These are phyloP conservation scores for Lutraria lutraria DNA, from an alignment of 2,888 invertebrate species.

Conservation along the genomic window DNA sequence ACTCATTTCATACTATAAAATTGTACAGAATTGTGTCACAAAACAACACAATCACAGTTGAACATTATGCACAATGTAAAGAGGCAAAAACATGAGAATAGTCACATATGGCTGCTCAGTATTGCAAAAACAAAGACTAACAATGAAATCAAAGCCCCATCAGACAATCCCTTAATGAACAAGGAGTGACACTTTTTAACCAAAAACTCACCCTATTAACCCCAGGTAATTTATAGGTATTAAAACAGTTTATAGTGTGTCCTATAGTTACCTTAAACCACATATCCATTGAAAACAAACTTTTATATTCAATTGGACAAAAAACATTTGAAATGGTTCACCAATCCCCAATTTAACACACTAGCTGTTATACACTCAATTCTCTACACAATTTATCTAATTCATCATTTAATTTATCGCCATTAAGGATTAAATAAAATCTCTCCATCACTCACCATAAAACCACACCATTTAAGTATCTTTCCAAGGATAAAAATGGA, in stretches of 20 bases:
- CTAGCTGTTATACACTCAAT: background rate
- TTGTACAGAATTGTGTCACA: too few species aligned
- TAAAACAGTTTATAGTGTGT: background rate
- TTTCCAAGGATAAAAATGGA: background rate
- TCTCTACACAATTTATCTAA: background rate
- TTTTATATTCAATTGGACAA: background rate
- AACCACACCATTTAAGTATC: background rate
- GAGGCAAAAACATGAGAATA: background rate
- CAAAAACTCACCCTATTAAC: background rate
- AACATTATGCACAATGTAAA: background rate
- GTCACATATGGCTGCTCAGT: background rate
- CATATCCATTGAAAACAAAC: conserved; percentile 7
- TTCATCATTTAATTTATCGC: background rate
- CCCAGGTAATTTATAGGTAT: background rate
- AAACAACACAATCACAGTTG: too few species aligned
- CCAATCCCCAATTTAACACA: conserved; percentile 8
- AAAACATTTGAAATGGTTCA: background rate
- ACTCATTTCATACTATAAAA: too few species aligned
- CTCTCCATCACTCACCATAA: background rate
- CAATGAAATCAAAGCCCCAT: background rate
- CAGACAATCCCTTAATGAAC: background rate
- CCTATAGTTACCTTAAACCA: background rate
- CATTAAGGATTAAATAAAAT: background rate
- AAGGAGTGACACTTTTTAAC: background rate
- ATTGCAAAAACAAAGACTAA: background rate